A percentile compares a stretch with the other conserved stretches of the same genome.
Evolutionary conservation across 2,888 invertebrate genomes (phyloP).

Genomic region (Hemicrepidius hirtus): DNA sequence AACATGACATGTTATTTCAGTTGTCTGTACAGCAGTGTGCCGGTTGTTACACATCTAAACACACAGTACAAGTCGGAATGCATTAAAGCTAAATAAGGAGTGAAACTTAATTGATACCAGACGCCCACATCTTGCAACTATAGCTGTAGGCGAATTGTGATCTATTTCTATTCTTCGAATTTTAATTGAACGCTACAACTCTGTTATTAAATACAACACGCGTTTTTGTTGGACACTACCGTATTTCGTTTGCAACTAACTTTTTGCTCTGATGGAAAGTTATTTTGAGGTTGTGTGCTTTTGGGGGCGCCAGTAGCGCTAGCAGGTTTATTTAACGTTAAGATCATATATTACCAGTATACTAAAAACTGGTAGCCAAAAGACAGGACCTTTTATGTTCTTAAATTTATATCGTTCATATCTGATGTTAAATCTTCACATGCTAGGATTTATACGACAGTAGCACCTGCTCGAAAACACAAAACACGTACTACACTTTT

Average conservation of each 20-base stretch:
- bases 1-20: conserved; percentile 49
- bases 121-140: conserved; percentile 61
- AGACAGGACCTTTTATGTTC: conserved; percentile 16
- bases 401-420: conserved; percentile 11
- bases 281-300: conserved; percentile 16
- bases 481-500: conserved; percentile 14
- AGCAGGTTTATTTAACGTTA: conserved; percentile 6
- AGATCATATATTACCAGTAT: not conserved
- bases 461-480: conserved; percentile 15
- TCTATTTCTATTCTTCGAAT: conserved; percentile 58
- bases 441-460: conserved; percentile 8
- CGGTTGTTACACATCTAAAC: conserved; percentile 52
- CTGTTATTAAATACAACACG: conserved; percentile 17
- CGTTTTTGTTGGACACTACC: conserved; percentile 10
- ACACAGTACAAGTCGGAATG: conserved; percentile 45
- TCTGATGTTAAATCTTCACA: conserved; percentile 3
- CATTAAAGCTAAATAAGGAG: conserved; percentile 61
- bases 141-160: conserved; percentile 54
- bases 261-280: conserved; percentile 9
- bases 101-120: conserved; percentile 61
- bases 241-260: not conserved
- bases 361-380: conserved; percentile 27
- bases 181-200: conserved; percentile 52
- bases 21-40: conserved; percentile 36
- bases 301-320: conserved; percentile 21